Base-by-base conservation (phyloP, 2,113 vertebrate genomes). In the Craseonycteris thonglongyai region DNA sequence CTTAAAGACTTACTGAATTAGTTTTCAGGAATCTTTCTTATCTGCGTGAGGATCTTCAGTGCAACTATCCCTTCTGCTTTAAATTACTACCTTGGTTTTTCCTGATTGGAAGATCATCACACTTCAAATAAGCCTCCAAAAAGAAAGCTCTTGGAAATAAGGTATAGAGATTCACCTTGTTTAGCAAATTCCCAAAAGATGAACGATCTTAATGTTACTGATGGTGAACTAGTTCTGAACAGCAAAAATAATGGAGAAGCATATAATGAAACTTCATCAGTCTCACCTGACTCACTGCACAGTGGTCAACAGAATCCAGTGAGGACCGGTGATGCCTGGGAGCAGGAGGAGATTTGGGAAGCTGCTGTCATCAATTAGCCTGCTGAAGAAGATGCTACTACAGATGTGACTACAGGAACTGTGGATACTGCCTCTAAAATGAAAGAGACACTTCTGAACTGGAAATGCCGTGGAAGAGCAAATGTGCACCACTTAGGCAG, bases 31-130 rank as follows among this genome's bases (percentile, higher is more conserved):
- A 92, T 99, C 99, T 5, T 93, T 99, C 97, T n/a, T 98, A 97
- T 33, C 98, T 99, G 78, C 99, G 99, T 98, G 99, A 98, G 96
- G 99, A 99, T 97, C 98, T 99, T 94, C 98, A 98, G 99, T 99
- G 99, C 97, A 99, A 99, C 94, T 99, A 99, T 97, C 99, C 99
- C 28, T 97, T 99, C 96, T 99, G 99, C 93, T 99, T 97, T 96
- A 98, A 97, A 65, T 98, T 99, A 14, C 94, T 99, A 99, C 98
- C 94, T 96, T 99, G 97, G 91, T 97, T 97, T 98, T 98, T 98
- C 49, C 97, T 59, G n/a, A 97, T 97, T 96, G 96, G 95, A 97
- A 98, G 94, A 96, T 66, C 88, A 69, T 95, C 92, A 94, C 42
- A 82, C 69, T 96, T 76, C 89, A 93, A 42, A 49, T 97, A 96